These are phyloP conservation scores for Cheilinus undulatus DNA, from an alignment of 2,113 vertebrate species.

Conservation along the genomic window DNA sequence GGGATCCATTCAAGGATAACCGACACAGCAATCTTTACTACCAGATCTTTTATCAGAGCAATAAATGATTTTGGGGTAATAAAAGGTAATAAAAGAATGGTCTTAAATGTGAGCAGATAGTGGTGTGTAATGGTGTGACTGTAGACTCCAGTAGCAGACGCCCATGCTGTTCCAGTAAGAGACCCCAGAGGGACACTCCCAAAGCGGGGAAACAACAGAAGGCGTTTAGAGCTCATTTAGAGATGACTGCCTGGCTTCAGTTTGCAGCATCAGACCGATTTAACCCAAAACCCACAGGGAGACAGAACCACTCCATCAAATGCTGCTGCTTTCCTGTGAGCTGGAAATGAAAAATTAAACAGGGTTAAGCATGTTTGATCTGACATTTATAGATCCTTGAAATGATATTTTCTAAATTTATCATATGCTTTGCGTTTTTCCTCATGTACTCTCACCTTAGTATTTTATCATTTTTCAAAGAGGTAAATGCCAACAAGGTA, in stretches of 20 bases:
- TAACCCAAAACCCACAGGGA: slow-evolving; percentile 43
- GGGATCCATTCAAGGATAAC: slow-evolving; percentile 24
- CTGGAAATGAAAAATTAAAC: slow-evolving; percentile 25
- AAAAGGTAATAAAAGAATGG: background rate
- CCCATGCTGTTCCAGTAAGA: slow-evolving; percentile 11
- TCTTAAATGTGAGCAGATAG: slow-evolving; percentile 1
- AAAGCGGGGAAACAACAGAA: slow-evolving; percentile 43
- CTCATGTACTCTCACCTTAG: too few species aligned
- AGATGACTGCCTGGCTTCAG: slow-evolving; percentile 34
- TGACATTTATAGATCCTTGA: too few species aligned
- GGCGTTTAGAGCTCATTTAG: slow-evolving; percentile 49
- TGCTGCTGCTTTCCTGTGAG: slow-evolving; percentile 18
- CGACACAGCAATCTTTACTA: slow-evolving; percentile 10
- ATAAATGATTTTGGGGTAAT: background rate
- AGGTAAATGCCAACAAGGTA: too few species aligned
- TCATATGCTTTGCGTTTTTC: too few species aligned
- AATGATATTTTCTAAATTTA: too few species aligned
- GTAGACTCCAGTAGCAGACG: slow-evolving; percentile 17
- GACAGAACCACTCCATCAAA: slow-evolving; percentile 19
- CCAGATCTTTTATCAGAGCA: background rate
- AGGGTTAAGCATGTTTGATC: too few species aligned
- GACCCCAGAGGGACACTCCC: slow-evolving; percentile 48
- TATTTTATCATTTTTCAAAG: too few species aligned
- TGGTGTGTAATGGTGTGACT: slow-evolving; percentile 23
- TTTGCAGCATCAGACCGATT: slow-evolving; percentile 16